Conservation (phyloP, 23 tunicate species). For the Halocynthia aurantium region DNA sequence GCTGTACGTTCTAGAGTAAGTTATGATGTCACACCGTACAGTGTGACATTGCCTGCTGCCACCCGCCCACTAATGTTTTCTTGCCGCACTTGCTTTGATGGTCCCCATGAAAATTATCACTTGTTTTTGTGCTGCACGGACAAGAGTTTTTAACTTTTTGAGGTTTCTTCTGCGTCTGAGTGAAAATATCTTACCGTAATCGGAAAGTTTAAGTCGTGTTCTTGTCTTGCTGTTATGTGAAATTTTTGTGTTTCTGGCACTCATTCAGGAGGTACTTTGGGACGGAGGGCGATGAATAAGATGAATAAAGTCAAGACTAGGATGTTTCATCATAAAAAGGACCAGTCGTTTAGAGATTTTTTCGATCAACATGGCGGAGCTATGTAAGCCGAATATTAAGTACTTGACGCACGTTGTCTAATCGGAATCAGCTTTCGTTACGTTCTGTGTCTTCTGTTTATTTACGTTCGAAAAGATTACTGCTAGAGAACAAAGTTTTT, state of each 20-base stretch:
- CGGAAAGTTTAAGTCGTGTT: too few species aligned
- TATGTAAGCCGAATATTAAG: neutral
- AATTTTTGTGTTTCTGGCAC: too few species aligned
- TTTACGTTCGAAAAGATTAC: neutral
- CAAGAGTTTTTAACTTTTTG: too few species aligned
- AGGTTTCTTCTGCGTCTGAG: too few species aligned
- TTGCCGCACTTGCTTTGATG: too few species aligned
- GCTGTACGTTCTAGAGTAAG: conserved; percentile 37
- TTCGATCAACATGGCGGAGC: conserved; percentile 17
- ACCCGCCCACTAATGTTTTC: too few species aligned
- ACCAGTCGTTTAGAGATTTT: conserved; percentile 15
- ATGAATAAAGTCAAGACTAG: conserved; percentile 17
- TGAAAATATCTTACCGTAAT: too few species aligned
- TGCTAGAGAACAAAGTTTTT: neutral
- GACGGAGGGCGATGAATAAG: conserved; percentile 21
- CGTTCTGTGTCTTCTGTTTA: neutral
- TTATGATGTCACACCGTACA: neutral
- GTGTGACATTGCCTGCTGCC: neutral
- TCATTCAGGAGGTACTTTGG: conserved; percentile 19
- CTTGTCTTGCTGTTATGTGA: too few species aligned
- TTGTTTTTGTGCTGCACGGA: too few species aligned
- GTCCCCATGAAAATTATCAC: too few species aligned
- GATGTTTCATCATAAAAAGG: conserved; percentile 16
- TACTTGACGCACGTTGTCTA: neutral
- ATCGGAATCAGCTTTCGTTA: neutral